Evolutionary conservation across 2,888 invertebrate genomes (phyloP), one percentile per base, ranked within the genome.

Genomic region (Stenoptilia bipunctidactyla): DNA sequence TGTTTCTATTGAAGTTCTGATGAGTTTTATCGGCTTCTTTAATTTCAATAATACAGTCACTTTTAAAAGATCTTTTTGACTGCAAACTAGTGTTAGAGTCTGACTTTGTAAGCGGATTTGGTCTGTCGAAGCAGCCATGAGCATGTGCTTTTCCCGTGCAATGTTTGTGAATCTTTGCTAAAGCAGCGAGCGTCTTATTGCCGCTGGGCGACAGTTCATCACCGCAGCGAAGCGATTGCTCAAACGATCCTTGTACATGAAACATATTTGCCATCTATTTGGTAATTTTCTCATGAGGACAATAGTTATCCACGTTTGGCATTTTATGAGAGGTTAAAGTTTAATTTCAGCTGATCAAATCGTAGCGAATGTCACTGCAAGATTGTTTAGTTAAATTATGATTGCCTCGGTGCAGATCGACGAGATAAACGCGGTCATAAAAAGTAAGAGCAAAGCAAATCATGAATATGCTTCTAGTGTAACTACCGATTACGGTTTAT

Each of bases 61-160:
- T 61, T 43, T 72, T 64, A 42, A 74, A 73, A 1, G 79, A 82
- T 56, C 71, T 80, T 37, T 63, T 69, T 2, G 83, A 80, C 47
- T 80, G 82, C 2, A 84, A 55, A 49, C 82, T 77, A 38, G 70
- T 65, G 56, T 71, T 83, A 2, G 85, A 83, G 48, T 80, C 84
- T 1, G 80, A 80, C 60, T 79, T 85, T 10, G 70, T 64, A 10
- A 86, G 66, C 37, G 70, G 66, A 50, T 76, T 69, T 41, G 75
- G 71, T 50, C 75, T 72, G 50, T 89, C 88, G 2, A 73, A 69
- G 53, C 89, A 88, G 37, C 92, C 92, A 51, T 89, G 88, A 9
- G 91, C 92, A 61, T 93, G 93, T 1, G 90, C 88, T 56, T 89
- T 89, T 20, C 93, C 93, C 25, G 88, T 90, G 64, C 93, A 93